Evolutionary conservation across 2,113 vertebrate genomes (phyloP), one percentile per base, ranked within the genome.

Genomic region (Chrysemys picta): DNA sequence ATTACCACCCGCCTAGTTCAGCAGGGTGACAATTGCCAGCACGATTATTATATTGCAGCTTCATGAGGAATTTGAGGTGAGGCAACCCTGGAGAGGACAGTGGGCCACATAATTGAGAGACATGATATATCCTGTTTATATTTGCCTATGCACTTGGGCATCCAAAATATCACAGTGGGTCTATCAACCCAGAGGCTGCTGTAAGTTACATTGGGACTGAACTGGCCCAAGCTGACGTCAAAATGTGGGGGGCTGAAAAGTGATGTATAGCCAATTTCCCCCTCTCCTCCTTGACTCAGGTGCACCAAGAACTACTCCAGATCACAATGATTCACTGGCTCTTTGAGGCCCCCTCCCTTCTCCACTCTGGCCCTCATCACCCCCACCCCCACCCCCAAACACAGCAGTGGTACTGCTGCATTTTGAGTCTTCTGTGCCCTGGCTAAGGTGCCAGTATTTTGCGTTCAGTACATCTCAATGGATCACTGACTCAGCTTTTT

Each of bases 351-450:
- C 8, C 19, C 65, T 38, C 17, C 31, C 6, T 65, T 65, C 59
- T 65, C 29, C 59, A 65, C 5, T 3, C 59, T 65, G 59, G 29
- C 29, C 59, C 31, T n/a, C 31, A 19, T 17, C 65, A 38, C 65
- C n/a, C 21, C 9, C n/a, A 1, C n/a, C 21, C 9, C n/a, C 3
- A 9, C n/a, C 21, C 9, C 35, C 1, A 17, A 38, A n/a, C 65
- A 69, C 35, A n/a, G 65, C 65, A 72, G 65, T 22, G n/a, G n/a
- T 21, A 22, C 8, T 9, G 8, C n/a, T 72, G 4, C 16, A 38
- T 2, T 72, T n/a, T 69, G 62, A 69, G 62, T 9, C 14, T 19
- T 9, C 7, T 69, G 31, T 14, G 31, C 59, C 12, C 13, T 35
- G 59, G 59, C 12, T 35, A 62, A 62, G 29, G 59, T 62, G 56